A percentile compares a stretch with the other conserved stretches of the same genome.
phyloP scores from a whole-genome alignment of 92 coral and sea anemone genomes.

The Scolanthus callimorphus region DNA sequence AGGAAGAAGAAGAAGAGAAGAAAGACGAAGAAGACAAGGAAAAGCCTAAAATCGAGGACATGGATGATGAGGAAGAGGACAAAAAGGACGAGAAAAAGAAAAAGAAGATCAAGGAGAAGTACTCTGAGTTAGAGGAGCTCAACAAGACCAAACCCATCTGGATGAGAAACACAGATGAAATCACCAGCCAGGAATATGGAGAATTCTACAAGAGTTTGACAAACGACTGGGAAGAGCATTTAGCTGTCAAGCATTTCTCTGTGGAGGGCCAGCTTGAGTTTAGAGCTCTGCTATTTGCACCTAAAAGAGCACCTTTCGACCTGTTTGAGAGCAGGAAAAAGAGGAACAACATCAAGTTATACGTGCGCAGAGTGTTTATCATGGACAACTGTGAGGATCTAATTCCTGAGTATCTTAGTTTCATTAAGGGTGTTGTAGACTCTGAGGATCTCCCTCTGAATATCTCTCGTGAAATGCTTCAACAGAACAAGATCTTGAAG shows the following conservation, averaged over 20 bases:
- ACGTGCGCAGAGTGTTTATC: conserved; percentile 96
- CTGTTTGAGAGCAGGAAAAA: conserved; percentile 98
- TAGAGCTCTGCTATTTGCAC: conserved; percentile 89
- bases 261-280: conserved; percentile 97
- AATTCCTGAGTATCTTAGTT: conserved; percentile 94
- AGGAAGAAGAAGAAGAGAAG: conserved; percentile 54
- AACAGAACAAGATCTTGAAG: conserved; percentile 93
- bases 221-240: conserved; percentile 98
- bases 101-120: conserved; percentile 90
- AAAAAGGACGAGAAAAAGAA: conserved; percentile 80
- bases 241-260: conserved; percentile 98
- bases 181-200: conserved; percentile 88
- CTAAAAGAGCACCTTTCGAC: conserved; percentile 94
- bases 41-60: conserved; percentile 81
- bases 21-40: conserved; percentile 62
- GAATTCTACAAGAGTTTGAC: conserved; percentile 99
- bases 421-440: conserved; percentile 96
- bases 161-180: conserved; percentile 98
- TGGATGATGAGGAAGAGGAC: conserved; percentile 71
- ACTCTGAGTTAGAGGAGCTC: conserved; percentile 82
- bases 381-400: conserved; percentile 98
- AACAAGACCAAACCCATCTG: conserved; percentile 98
- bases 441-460: conserved; percentile 95
- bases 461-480: conserved; percentile 95
- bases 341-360: conserved; percentile 97